A percentile compares a stretch with the other conserved stretches of the same genome.
phyloP scores from a whole-genome alignment of 2,888 invertebrate species.

The Drosophila atroscutellata region DNA sequence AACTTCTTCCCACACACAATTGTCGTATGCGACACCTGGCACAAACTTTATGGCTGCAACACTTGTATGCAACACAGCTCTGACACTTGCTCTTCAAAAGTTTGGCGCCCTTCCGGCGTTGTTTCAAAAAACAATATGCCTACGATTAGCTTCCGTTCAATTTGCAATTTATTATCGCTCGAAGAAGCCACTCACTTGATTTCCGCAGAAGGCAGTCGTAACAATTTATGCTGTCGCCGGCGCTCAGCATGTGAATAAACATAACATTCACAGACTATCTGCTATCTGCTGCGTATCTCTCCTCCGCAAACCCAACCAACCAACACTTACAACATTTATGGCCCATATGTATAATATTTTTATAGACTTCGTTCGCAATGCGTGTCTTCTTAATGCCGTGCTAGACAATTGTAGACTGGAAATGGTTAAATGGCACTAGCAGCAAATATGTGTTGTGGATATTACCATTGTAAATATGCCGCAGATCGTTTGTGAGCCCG shows the following conservation, averaged over 20 bases:
- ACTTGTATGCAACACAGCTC: slow-evolving; percentile 12
- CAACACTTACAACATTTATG: slow-evolving; percentile 43
- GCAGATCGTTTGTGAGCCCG: slow-evolving; percentile 37
- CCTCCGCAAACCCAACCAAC: not conserved
- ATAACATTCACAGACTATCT: slow-evolving; percentile 30
- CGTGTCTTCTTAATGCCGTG: slow-evolving; percentile 36
- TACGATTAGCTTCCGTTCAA: slow-evolving; percentile 67
- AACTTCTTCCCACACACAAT: not conserved
- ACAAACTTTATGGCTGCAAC: slow-evolving; percentile 12
- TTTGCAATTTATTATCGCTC: slow-evolving; percentile 61
- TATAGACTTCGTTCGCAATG: slow-evolving; percentile 47
- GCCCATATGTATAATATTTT: slow-evolving; percentile 59
- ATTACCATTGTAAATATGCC: slow-evolving; percentile 60
- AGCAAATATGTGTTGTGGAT: slow-evolving; percentile 18
- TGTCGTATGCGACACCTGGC: slow-evolving; percentile 26
- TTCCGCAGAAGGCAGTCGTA: slow-evolving; percentile 33
- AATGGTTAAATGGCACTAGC: slow-evolving; percentile 26
- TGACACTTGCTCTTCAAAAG: slow-evolving; percentile 17
- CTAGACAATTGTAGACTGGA: slow-evolving; percentile 55
- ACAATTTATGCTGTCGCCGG: slow-evolving; percentile 50
- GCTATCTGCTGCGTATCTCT: not conserved
- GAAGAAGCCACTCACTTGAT: not conserved
- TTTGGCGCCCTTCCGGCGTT: slow-evolving; percentile 42
- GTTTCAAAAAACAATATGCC: slow-evolving; percentile 44
- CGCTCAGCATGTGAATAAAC: slow-evolving; percentile 46